Base-by-base conservation (phyloP, 2,113 vertebrate genomes). In the Cephalophus harveyi region DNA sequence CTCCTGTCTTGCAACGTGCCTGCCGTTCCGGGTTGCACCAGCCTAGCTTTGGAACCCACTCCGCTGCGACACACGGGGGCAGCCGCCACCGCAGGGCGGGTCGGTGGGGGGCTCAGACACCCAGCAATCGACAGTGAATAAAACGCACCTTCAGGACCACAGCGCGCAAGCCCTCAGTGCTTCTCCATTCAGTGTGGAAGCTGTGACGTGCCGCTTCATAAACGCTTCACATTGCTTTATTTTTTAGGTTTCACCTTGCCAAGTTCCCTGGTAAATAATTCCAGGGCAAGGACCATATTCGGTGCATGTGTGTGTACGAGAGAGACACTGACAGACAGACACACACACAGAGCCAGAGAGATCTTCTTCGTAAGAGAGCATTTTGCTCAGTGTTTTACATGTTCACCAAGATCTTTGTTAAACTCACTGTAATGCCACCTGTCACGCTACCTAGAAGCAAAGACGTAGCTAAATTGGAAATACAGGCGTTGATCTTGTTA, bases 401-500 rank as follows among this genome's bases (percentile, higher is more conserved):
- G 43, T 88, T 91, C 83, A 95, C 71, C 17, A 64, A 86, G 30
- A 46, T 93, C 40, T 71, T 88, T 90, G 46, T 76, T 95, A 67
- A 92, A 78, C 67, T 60, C 57, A 92, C n/a, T 89, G 46, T 55
- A 74, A 95, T 81, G 94, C 43, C 62, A 86, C 40, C 43, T 71
- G n/a, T 60, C 82, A 92, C 0, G 14, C 36, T 36, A 55, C 11
- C 0, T 9, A 96, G 93, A 93, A 48, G 17, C 25, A 86, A 97
- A 96, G 94, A 74, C 79, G 46, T 55, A 96, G 84, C 57, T 97
- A 96, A 96, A 79, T 16, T 97, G 14, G 67, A 98, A 98, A 71
- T 50, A 91, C 28, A 98, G 86, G 50, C 89, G 84, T 79, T 97
- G 96, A 98, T 89, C 95, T 98, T 92, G 78, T 87, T 92, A 93